Base-by-base conservation (phyloP, 2,888 invertebrate genomes). In the Hypsopygia costalis region DNA sequence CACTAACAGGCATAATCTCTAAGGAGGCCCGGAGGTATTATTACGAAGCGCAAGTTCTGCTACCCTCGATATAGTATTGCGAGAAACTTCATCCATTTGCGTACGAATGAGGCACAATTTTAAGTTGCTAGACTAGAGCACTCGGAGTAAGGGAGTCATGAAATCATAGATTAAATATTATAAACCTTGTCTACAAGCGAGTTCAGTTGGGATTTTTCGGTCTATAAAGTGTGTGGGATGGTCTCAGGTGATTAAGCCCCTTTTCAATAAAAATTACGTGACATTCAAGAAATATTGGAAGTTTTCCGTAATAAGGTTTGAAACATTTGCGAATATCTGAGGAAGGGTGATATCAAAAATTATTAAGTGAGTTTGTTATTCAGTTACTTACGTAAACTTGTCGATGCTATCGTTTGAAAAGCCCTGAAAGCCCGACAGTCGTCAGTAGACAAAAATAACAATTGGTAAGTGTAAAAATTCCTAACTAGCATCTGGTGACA, bases 21-120 rank as follows among this genome's bases (percentile, higher is more conserved):
- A 47, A 64, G 56, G 57, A 60, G 57, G 44, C 69, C 64, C 66
- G 41, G 43, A 63, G 69, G 73, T 63, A 62, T 66, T 68, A 69
- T 66, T 57, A 64, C 50, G 46, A 51, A 55, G 57, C 47, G 44
- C 58, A 61, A 66, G 55, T 67, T 69, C 61, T 56, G 55, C 52
- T 59, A 55, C 44, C 64, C 58, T 52, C 57, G 49, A 60, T 68
- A 61, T 51, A 53, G 55, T 55, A 59, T 47, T 57, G 48, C 48
- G 49, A 40, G 57, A 64, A 72, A 74, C 66, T 72, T 73, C 47
- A 45, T 43, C 60, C 58, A 61, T 69, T 69, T 64, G 52, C 56
- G 50, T 55, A 55, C 52, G 53, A 65, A 64, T 62, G 56, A 55
- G 54, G 48, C 46, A 58, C 59, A 62, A 60, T 62, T 56, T 58